Percentiles rank a stretch among this genome's conserved stretches.
phyloP scores from a whole-genome alignment of 2,888 invertebrate species.

The Drosophila aldrichi region DNA sequence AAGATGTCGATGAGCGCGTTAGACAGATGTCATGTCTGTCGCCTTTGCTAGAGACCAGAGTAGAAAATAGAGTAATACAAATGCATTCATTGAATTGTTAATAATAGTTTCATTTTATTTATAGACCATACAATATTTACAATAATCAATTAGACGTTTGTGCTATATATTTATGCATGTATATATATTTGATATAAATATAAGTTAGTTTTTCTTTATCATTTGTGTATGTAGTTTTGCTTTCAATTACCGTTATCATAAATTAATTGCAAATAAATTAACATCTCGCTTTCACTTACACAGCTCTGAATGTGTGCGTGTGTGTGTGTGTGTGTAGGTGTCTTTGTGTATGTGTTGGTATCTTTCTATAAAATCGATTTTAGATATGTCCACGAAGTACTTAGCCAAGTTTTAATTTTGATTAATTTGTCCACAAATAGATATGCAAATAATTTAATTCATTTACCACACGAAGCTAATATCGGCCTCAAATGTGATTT shows the following conservation, averaged over 20 bases:
- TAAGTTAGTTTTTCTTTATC: conserved; percentile 37
- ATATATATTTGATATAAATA: conserved; percentile 27
- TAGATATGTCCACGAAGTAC: conserved; percentile 35
- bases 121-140: conserved; percentile 69
- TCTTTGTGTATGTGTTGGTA: conserved; percentile 1
- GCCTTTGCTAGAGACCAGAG: not conserved
- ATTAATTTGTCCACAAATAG: conserved; percentile 63
- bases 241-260: conserved; percentile 29
- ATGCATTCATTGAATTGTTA: conserved; percentile 9
- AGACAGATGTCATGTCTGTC: not conserved
- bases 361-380: conserved; percentile 26
- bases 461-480: conserved; percentile 26
- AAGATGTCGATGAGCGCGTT: not conserved
- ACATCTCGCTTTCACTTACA: conserved; percentile 31
- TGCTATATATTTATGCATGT: conserved; percentile 48
- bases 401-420: conserved; percentile 55
- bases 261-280: conserved; percentile 60
- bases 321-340: not conserved
- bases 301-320: conserved; percentile 4
- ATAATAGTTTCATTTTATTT: conserved; percentile 46
- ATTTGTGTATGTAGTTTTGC: conserved; percentile 27
- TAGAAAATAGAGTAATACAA: not conserved
- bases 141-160: conserved; percentile 67
- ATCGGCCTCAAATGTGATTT: conserved; percentile 28
- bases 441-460: conserved; percentile 68